A percentile compares a stretch with the other conserved stretches of the same genome.
These are phyloP conservation scores for Apostichopus californicus DNA, from an alignment of 35 echinoderm and acorn worm species.

Conservation along the genomic window DNA sequence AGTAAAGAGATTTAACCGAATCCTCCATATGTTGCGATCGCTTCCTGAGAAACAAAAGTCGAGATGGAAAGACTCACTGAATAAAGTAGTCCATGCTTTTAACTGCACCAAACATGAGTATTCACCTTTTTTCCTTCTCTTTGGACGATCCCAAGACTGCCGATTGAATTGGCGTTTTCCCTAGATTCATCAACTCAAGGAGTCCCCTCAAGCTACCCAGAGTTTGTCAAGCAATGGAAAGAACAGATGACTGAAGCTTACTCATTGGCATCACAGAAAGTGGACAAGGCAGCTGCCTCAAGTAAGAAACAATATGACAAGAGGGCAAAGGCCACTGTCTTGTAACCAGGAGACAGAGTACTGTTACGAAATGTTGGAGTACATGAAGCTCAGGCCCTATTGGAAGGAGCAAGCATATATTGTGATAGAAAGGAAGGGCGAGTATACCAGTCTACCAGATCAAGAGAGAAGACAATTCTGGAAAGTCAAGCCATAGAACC, in stretches of 20 bases:
- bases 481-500: no score
- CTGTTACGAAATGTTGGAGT: not conserved
- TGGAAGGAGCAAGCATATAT: slow-evolving; percentile 53
- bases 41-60: not conserved
- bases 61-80: not conserved
- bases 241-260: slow-evolving; percentile 64
- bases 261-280: slow-evolving; percentile 17
- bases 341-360: slow-evolving; percentile 53
- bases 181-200: not conserved
- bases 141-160: slow-evolving; percentile 14
- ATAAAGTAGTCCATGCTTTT: not conserved
- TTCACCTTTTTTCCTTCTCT: slow-evolving; percentile 44
- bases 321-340: not conserved
- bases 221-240: slow-evolving; percentile 73
- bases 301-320: not conserved
- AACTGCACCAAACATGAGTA: slow-evolving; percentile 63
- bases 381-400: slow-evolving; percentile 32
- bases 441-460: slow-evolving; percentile 43
- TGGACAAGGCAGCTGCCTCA: not conserved
- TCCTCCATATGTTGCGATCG: slow-evolving; percentile 54
- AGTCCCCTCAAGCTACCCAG: not conserved
- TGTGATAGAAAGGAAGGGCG: slow-evolving; percentile 10
- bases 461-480: no score
- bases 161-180: slow-evolving; percentile 55
- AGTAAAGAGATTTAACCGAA: slow-evolving; percentile 58